phyloP scores from a whole-genome alignment of 92 coral and sea anemone species.

The Chrysogorgia sp. region DNA sequence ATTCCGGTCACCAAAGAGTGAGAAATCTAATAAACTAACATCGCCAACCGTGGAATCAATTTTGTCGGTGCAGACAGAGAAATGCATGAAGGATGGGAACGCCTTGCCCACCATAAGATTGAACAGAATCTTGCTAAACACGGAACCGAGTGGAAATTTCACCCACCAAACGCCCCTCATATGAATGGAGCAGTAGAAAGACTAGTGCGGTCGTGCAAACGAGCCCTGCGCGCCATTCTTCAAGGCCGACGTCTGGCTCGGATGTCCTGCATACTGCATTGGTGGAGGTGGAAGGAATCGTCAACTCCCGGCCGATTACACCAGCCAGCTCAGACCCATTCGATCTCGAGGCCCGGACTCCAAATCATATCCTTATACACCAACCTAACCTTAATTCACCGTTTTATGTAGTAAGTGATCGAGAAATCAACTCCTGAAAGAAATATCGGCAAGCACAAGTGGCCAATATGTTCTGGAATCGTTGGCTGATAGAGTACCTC shows the following conservation, averaged over 20 bases:
- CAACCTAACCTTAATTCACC: slow-evolving; percentile 33
- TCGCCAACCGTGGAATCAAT: slow-evolving; percentile 15
- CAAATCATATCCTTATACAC: slow-evolving; percentile 25
- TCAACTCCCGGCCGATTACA: slow-evolving; percentile 39
- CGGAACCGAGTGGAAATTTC: slow-evolving; percentile 34
- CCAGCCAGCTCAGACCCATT: slow-evolving; percentile 35
- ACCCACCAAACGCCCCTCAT: slow-evolving; percentile 37
- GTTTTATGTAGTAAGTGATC: slow-evolving; percentile 22
- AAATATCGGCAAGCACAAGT: slow-evolving; percentile 49
- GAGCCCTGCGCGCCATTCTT: slow-evolving; percentile 33
- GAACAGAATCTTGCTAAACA: slow-evolving; percentile 16
- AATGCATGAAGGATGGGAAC: slow-evolving; percentile 35
- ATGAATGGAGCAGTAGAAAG: slow-evolving; percentile 42
- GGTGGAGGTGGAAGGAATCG: slow-evolving; percentile 38
- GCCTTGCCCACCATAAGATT: slow-evolving; percentile 9
- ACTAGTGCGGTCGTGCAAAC: slow-evolving; percentile 28
- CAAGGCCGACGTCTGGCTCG: slow-evolving; percentile 16
- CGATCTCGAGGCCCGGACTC: slow-evolving; percentile 31
- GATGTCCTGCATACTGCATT: slow-evolving; percentile 37
- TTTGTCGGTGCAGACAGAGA: slow-evolving; percentile 34
- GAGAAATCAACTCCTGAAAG: slow-evolving; percentile 42
- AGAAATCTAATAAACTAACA: too few relatives aligned
- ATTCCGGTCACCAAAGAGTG: too few relatives aligned
- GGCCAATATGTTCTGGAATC: slow-evolving; percentile 54
- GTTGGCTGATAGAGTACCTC: slow-evolving; percentile 52